These are phyloP conservation scores for Struthio camelus DNA, from an alignment of 2,113 vertebrate genomes.

Conservation along the genomic window DNA sequence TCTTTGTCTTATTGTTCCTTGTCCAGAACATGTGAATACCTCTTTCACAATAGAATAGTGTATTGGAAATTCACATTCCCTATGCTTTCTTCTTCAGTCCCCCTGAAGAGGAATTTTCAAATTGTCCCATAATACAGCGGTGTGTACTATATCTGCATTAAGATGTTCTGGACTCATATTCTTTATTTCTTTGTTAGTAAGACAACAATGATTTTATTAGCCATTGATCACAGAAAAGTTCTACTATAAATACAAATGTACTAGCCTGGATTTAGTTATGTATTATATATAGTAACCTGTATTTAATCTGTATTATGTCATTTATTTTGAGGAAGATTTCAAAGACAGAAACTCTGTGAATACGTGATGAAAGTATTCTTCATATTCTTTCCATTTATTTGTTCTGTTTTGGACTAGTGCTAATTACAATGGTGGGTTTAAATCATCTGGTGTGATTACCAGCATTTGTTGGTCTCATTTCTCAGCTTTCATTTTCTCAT, in stretches of 20 bases:
- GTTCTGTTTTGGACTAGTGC: neutral
- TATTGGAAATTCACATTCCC: neutral
- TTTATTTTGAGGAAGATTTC: neutral
- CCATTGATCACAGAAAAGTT: neutral
- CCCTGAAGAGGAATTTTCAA: neutral
- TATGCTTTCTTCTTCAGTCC: neutral
- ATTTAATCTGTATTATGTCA: neutral
- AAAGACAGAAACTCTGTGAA: neutral
- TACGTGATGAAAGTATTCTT: neutral
- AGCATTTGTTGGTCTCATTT: neutral
- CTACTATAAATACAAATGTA: neutral
- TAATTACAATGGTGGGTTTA: neutral
- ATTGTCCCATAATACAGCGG: neutral
- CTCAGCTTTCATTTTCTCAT: slow-evolving; percentile 12
- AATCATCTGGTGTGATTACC: neutral
- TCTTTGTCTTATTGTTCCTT: neutral
- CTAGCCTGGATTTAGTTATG: neutral
- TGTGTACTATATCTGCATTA: neutral
- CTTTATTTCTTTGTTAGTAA: neutral
- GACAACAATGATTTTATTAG: neutral
- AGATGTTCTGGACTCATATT: neutral
- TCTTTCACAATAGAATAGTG: neutral
- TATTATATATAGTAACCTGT: neutral
- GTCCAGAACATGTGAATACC: neutral
- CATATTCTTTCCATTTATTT: neutral